Evolutionary conservation across 2,113 vertebrate species (phyloP), one percentile per base, ranked within the genome.

Genomic region (Desmodus rotundus): DNA sequence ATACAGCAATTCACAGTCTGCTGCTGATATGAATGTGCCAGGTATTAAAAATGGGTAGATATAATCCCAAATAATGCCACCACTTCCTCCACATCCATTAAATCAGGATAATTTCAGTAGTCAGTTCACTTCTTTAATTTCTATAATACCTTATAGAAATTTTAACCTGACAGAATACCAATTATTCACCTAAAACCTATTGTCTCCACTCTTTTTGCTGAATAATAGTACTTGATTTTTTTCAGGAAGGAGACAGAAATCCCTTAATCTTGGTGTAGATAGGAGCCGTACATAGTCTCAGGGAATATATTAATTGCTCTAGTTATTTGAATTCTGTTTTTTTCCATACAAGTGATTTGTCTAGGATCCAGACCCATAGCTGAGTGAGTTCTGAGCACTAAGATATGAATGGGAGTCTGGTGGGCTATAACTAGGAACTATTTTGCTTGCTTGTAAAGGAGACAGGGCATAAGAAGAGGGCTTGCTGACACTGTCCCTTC

Each of bases 291-390:
- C 33, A 38, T 74, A 54, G 14, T 19, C n/a, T 16, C 12, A 89
- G 3, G 4, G 19, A 3, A 77, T 41, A 72, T 72, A 92, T 43
- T 67, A 91, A 80, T 91, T 86, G 14, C 9, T 92, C 38, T 41
- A 52, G 28, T 89, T 38, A 43, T 93, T 86, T 89, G 58, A 74
- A 70, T 92, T 91, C 10, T 56, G 28, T 88, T 89, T 93, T 84
- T 36, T 36, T 45, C 20, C 56, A 61, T 56, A 61, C 38, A 80
- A 80, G 33, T 17, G 9, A 84, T 61, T 94, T 89, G 12, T 63
- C 58, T 95, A 76, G 33, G 31, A 50, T 92, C 76, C 81, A 70
- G 58, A n/a, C 38, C 28, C 63, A 52, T 17, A 95, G 13, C 17
- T 13, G n/a, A 89, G 11, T 4, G 2, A 84, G 11, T 82, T 91